Percentiles rank a stretch among this genome's conserved stretches.
Evolutionary conservation across 2,113 vertebrate species (phyloP).

Genomic region (Ophiodon elongatus): DNA sequence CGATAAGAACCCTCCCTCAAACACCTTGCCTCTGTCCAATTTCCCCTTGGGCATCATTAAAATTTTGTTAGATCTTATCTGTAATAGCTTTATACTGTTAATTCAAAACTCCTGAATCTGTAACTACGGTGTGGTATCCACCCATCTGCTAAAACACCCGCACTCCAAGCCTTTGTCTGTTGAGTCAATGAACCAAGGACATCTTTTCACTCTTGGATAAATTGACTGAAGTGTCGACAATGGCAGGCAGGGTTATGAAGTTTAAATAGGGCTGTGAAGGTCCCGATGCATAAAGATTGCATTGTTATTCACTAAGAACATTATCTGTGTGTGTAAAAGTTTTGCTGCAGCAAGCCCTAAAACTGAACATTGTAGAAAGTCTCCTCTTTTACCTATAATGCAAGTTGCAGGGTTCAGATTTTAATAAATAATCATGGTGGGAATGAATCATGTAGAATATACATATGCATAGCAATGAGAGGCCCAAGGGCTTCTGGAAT

Average conservation of each 20-base stretch:
- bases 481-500: not conserved
- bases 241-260: slow-evolving; percentile 8
- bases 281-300: not conserved
- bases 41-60: slow-evolving; percentile 60
- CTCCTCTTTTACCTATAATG: not conserved
- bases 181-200: slow-evolving; percentile 41
- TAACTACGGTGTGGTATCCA: slow-evolving; percentile 14
- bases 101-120: slow-evolving; percentile 44
- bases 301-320: not conserved
- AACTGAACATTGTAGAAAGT: not conserved
- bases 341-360: not conserved
- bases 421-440: not conserved
- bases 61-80: slow-evolving; percentile 60
- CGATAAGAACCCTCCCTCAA: slow-evolving; percentile 33
- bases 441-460: slow-evolving; percentile 3
- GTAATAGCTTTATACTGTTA: slow-evolving; percentile 44
- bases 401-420: slow-evolving; percentile 14
- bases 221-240: slow-evolving; percentile 36
- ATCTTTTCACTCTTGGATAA: slow-evolving; percentile 29
- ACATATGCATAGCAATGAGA: not conserved
- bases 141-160: slow-evolving; percentile 4
- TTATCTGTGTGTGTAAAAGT: not conserved
- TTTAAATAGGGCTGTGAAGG: slow-evolving; percentile 2
- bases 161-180: slow-evolving; percentile 37
- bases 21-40: slow-evolving; percentile 26